These are phyloP conservation scores for Cryptoprocta ferox DNA, from an alignment of 2,797 vertebrate species.

Conservation along the genomic window DNA sequence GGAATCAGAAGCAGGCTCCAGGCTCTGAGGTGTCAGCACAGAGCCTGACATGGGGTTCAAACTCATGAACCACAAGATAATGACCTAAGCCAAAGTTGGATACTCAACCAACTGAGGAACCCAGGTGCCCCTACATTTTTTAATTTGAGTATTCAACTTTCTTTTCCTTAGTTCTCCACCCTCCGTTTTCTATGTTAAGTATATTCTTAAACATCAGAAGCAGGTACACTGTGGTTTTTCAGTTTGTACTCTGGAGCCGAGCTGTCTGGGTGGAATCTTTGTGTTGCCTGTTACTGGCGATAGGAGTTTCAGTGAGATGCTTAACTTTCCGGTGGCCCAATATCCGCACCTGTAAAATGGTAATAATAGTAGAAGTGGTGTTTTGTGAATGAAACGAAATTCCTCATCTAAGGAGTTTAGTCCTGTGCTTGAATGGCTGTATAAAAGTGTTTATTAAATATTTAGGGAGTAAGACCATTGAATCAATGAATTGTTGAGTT, in stretches of 20 bases:
- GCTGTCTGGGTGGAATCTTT: neutral
- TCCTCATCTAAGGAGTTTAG: neutral
- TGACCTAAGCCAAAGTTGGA: too few species aligned
- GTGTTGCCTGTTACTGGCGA: neutral
- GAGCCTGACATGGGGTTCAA: too few species aligned
- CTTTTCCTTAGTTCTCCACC: too few species aligned
- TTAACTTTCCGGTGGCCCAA: neutral
- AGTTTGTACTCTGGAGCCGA: neutral
- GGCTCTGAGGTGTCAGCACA: too few species aligned
- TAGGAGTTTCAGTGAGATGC: neutral
- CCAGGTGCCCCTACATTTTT: too few species aligned
- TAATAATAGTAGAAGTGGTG: neutral
- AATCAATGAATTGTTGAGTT: neutral
- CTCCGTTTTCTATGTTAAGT: neutral
- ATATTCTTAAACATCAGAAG: neutral
- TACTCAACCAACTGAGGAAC: too few species aligned
- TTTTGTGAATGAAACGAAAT: conserved; percentile 13
- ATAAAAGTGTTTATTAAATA: conserved; percentile 33
- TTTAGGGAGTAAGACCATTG: neutral
- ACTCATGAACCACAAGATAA: too few species aligned
- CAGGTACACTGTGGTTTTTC: neutral
- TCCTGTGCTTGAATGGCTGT: neutral
- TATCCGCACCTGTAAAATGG: neutral
- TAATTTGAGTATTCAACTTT: too few species aligned
- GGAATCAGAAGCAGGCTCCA: too few species aligned